These are phyloP conservation scores for Corythornis madagascariensis DNA, from an alignment of 2,113 vertebrate genomes.

Conservation along the genomic window DNA sequence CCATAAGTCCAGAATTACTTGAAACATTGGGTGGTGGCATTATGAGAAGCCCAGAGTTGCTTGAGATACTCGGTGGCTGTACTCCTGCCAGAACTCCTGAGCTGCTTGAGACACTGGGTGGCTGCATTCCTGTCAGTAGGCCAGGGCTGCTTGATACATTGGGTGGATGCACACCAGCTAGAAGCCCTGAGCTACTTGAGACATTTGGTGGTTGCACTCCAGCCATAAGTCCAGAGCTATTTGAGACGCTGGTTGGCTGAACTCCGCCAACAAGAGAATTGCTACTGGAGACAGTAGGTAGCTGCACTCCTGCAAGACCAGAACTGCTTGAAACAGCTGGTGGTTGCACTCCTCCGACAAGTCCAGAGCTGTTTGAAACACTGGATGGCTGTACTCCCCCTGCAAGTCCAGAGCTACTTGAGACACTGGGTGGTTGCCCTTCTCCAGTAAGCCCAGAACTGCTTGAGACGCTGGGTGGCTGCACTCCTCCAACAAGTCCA, in stretches of 20 bases:
- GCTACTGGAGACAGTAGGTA: constrained; percentile 70
- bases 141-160: constrained; percentile 79
- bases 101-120: constrained; percentile 73
- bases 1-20: constrained; percentile 84
- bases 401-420: constrained; percentile 81
- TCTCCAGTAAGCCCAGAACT: constrained; percentile 74
- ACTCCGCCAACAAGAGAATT: constrained; percentile 73
- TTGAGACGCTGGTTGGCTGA: constrained; percentile 70
- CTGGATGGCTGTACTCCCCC: constrained; percentile 84
- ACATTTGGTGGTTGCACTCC: constrained; percentile 83
- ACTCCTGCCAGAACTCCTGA: constrained; percentile 74
- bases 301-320: constrained; percentile 71
- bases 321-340: constrained; percentile 75
- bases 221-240: constrained; percentile 81
- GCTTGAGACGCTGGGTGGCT: constrained; percentile 77
- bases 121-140: constrained; percentile 89
- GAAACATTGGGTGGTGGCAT: constrained; percentile 78
- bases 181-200: constrained; percentile 74
- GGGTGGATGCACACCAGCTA: constrained; percentile 73
- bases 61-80: constrained; percentile 72
- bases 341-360: constrained; percentile 70
- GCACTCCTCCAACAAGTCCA: constrained; percentile 87
- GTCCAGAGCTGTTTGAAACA: constrained; percentile 71
- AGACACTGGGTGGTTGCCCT: constrained; percentile 68
- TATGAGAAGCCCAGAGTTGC: constrained; percentile 73